Conservation (phyloP, 2,113 vertebrate species). For the Archocentrus centrarchus region DNA sequence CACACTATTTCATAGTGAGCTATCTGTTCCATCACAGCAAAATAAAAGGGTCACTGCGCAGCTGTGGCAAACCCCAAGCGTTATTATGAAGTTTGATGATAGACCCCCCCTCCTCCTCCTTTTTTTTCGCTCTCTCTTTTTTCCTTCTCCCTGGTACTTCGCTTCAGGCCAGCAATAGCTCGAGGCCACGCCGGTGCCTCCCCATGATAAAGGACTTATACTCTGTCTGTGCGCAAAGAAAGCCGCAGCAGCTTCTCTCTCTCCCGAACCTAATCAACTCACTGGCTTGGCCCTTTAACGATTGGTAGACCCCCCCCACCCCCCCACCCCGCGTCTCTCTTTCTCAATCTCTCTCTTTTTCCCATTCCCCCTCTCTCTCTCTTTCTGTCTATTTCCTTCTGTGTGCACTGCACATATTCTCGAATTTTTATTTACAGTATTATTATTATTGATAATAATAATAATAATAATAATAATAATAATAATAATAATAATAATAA, state of each 20-base stretch:
- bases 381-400: constrained; percentile 74
- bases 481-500: constrained; percentile 11
- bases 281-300: constrained; percentile 77
- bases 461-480: constrained; percentile 10
- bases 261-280: constrained; percentile 88
- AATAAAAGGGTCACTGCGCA: constrained; percentile 94
- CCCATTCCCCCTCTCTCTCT: constrained; percentile 69
- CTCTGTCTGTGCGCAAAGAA: constrained; percentile 82
- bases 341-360: constrained; percentile 40
- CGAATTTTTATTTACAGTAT: background rate
- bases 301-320: constrained; percentile 51
- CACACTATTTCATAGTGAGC: constrained; percentile 92
- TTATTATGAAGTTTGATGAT: constrained; percentile 96
- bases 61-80: constrained; percentile 90
- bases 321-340: background rate
- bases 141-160: constrained; percentile 86
- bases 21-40: constrained; percentile 91
- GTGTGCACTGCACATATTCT: constrained; percentile 55
- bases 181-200: constrained; percentile 92
- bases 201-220: constrained; percentile 98
- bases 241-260: constrained; percentile 84
- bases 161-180: constrained; percentile 91
- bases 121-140: constrained; percentile 41
- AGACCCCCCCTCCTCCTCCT: constrained; percentile 77
- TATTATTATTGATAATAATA: background rate